phyloP scores from a whole-genome alignment of 1,140 invertebrate species.

The Steinernema feltiae region DNA sequence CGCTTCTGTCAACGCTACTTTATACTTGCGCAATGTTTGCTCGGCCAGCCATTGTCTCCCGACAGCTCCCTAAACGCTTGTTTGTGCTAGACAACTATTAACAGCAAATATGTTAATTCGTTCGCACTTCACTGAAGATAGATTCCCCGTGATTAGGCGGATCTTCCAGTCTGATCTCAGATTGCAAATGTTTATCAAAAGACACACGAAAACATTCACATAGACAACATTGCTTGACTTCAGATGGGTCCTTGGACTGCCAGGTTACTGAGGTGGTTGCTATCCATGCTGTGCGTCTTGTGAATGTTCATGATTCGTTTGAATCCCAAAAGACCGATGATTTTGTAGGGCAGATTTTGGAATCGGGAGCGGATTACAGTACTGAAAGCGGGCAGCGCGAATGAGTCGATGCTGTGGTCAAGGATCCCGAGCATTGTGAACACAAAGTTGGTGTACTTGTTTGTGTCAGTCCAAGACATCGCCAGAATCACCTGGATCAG shows the following conservation, averaged over 20 bases:
- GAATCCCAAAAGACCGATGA: background rate
- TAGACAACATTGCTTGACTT: too few relatives aligned
- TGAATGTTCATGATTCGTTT: background rate
- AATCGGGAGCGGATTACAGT: background rate
- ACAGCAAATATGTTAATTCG: conserved; percentile 4
- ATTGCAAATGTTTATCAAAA: too few relatives aligned
- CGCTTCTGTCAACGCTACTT: background rate
- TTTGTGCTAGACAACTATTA: background rate
- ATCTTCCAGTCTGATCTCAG: too few relatives aligned
- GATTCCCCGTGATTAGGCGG: too few relatives aligned
- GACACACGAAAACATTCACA: too few relatives aligned
- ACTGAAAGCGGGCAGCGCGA: background rate
- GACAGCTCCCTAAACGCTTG: conserved; percentile 7
- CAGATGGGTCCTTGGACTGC: too few relatives aligned
- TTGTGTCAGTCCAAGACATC: background rate
- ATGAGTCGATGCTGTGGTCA: conserved; percentile 9
- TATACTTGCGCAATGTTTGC: conserved; percentile 11
- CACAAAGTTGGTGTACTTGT: background rate
- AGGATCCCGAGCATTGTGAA: conserved; percentile 3
- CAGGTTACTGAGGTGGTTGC: background rate
- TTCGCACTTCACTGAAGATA: background rate
- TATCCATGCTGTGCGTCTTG: background rate
- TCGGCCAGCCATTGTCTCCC: background rate
- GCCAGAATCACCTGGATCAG: background rate
- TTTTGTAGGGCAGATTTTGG: background rate